phyloP scores from a whole-genome alignment of 2,113 vertebrate genomes.

The Lasiurus borealis region DNA sequence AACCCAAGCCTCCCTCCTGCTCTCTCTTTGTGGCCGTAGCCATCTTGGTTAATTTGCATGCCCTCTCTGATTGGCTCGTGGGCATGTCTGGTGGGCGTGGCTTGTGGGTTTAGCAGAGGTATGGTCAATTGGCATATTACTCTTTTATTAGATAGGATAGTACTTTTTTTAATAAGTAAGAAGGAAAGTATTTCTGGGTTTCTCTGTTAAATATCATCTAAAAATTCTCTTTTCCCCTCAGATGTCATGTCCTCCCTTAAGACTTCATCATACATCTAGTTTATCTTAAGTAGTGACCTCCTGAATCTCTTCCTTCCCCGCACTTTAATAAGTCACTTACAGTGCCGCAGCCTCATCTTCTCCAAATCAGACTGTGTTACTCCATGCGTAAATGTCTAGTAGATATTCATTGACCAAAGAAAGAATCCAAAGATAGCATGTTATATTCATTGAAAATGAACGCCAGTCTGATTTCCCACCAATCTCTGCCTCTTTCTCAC shows the following conservation, averaged over 20 bases:
- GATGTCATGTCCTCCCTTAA: neutral
- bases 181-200: neutral
- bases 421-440: neutral
- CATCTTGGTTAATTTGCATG: too few species aligned
- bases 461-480: neutral
- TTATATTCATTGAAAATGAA: neutral
- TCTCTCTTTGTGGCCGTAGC: too few species aligned
- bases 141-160: neutral
- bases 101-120: too few species aligned
- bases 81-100: too few species aligned
- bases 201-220: neutral
- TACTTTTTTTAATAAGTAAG: neutral
- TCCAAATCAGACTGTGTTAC: neutral
- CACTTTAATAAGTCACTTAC: neutral
- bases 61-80: too few species aligned
- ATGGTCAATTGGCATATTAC: too few species aligned
- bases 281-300: rapidly evolving
- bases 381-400: neutral
- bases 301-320: rapidly evolving
- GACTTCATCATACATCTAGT: rapidly evolving
- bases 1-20: too few species aligned
- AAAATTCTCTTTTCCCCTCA: neutral
- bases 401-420: neutral
- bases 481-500: too few species aligned
- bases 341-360: too few species aligned